Base-by-base conservation (phyloP, 2,888 invertebrate species). In the Sympetrum striolatum region DNA sequence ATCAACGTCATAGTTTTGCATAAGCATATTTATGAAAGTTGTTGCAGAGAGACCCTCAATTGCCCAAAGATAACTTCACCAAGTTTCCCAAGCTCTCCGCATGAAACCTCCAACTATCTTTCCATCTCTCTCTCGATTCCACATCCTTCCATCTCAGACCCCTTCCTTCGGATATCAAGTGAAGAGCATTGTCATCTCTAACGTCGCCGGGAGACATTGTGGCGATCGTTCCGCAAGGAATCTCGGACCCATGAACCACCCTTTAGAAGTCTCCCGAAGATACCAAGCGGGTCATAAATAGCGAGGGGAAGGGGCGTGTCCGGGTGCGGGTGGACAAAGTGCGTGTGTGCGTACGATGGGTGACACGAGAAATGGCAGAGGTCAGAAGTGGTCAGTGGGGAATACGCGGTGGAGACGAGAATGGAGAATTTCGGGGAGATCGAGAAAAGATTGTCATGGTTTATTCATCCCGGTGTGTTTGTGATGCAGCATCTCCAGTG, bases 361-460 rank as follows among this genome's bases (percentile, higher is more conserved):
- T 14, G 22, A 35, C 64, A 31, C 58, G 53, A n/a, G 58, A n/a
- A 64, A 48, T 22, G 81, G n/a, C 15, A 37, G 31, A 39, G 60
- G 58, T 53, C 82, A 60, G 86, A 60, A 86, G 60, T 64, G 86
- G 86, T 60, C 86, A 86, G 48, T 86, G 86, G n/a, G 86, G 86
- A 86, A 37, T 37, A 37, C 0, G 73, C 58, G 22, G 12, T 22
- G 39, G 64, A 60, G 82, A 31, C 18, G 58, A 8, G 82, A 48
- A 81, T 44, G 48, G 81, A 31, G 73, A 73, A 60, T 60, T 35
- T 37, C n/a, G 60, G 58, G 39, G 22, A 58, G 35, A n/a, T 86
- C 35, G 15, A 60, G 86, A 60, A 86, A 64, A 86, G 86, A 37
- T 86, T 86, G 60, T 37, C 86, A 86, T 86, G 86, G 86, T 86